Conservation (phyloP, 2,888 invertebrate species). For the Hydrotaea cyrtoneurina region DNA sequence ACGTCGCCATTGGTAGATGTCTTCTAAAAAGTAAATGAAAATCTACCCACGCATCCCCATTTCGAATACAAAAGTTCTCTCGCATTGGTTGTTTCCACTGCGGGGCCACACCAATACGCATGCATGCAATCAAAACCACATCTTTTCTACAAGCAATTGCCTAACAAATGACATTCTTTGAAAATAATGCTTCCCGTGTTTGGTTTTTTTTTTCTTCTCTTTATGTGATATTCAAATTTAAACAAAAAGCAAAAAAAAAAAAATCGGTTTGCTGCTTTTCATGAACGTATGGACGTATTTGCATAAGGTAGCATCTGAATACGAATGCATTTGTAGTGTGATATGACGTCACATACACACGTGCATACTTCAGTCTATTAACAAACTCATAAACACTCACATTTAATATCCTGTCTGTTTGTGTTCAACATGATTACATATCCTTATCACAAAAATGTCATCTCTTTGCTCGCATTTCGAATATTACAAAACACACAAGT, state of each 20-base stretch:
- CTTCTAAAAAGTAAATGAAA: too few species aligned
- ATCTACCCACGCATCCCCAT: too few species aligned
- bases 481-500: slow-evolving; percentile 1
- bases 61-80: too few species aligned
- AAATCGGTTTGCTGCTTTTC: neutral
- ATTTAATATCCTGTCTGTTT: slow-evolving; percentile 51
- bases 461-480: slow-evolving; percentile 57
- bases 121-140: slow-evolving; percentile 1
- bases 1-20: too few species aligned
- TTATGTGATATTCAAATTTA: slow-evolving; percentile 26
- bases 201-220: neutral
- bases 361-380: slow-evolving; percentile 28
- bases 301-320: neutral
- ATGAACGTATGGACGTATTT: neutral
- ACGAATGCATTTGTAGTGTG: neutral
- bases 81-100: too few species aligned
- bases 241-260: neutral
- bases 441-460: slow-evolving; percentile 65
- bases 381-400: slow-evolving; percentile 52
- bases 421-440: slow-evolving; percentile 62
- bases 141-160: neutral
- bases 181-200: neutral
- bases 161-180: slow-evolving; percentile 22
- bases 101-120: too few species aligned
- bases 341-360: neutral